phyloP scores from a whole-genome alignment of 2,888 invertebrate genomes.

The Oligia latruncula region DNA sequence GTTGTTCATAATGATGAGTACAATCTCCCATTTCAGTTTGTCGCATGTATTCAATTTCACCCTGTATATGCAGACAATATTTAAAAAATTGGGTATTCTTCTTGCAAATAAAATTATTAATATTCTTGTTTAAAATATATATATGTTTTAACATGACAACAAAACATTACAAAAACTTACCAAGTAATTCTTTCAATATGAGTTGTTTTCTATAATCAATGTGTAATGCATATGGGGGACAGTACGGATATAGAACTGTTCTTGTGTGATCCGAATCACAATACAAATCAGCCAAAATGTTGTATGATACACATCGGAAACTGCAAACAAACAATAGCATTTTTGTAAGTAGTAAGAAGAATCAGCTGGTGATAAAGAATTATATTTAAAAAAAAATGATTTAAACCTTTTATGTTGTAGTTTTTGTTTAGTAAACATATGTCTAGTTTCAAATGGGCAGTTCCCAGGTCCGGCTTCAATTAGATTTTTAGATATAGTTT shows the following conservation, averaged over 20 bases:
- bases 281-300: slow-evolving; percentile 97
- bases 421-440: slow-evolving; percentile 91
- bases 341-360: neutral
- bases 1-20: no score
- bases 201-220: slow-evolving; percentile 97
- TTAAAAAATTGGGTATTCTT: neutral
- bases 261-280: slow-evolving; percentile 95
- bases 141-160: neutral
- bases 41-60: no score
- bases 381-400: neutral
- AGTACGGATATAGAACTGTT: slow-evolving; percentile 94
- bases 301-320: slow-evolving; percentile 96
- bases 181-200: slow-evolving; percentile 94
- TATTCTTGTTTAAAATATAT: neutral
- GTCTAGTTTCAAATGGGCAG: slow-evolving; percentile 96
- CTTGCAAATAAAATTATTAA: slow-evolving; percentile 2
- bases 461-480: slow-evolving; percentile 94
- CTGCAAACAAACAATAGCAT: slow-evolving; percentile 80
- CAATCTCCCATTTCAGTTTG: no score
- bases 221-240: slow-evolving; percentile 94
- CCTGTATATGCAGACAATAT: neutral
- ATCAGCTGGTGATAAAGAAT: neutral
- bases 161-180: slow-evolving; percentile 81
- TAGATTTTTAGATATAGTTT: slow-evolving; percentile 89
- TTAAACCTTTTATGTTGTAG: slow-evolving; percentile 90